These are phyloP conservation scores for Drosophila longiperda DNA, from an alignment of 2,888 invertebrate genomes.

Conservation along the genomic window DNA sequence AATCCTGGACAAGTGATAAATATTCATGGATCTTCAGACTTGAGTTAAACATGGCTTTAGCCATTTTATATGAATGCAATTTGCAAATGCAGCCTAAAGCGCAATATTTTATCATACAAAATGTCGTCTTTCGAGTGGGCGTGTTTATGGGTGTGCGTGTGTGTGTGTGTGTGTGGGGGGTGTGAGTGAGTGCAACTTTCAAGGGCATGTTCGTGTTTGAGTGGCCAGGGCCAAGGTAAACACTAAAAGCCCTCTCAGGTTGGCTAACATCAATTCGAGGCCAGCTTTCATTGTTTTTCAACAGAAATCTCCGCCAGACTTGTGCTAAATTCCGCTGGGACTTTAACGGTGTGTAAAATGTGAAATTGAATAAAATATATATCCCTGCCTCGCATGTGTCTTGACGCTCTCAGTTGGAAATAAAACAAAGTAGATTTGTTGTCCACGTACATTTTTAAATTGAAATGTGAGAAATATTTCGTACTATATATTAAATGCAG, in stretches of 20 bases:
- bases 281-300: slow-evolving; percentile 22
- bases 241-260: slow-evolving; percentile 25
- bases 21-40: slow-evolving; percentile 61
- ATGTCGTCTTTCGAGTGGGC: slow-evolving; percentile 52
- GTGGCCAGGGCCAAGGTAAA: slow-evolving; percentile 59
- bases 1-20: slow-evolving; percentile 73
- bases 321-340: slow-evolving; percentile 24
- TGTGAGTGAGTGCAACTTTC: slow-evolving; percentile 33
- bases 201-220: slow-evolving; percentile 72
- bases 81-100: slow-evolving; percentile 49
- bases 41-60: slow-evolving; percentile 11
- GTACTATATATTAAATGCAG: neutral
- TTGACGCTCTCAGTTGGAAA: neutral
- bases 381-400: neutral
- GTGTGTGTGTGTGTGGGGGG: neutral
- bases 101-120: slow-evolving; percentile 36
- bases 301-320: slow-evolving; percentile 45
- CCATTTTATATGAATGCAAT: slow-evolving; percentile 51
- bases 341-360: slow-evolving; percentile 20
- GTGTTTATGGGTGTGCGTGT: neutral
- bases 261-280: slow-evolving; percentile 17
- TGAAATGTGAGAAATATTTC: slow-evolving; percentile 26
- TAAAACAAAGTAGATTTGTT: slow-evolving; percentile 2
- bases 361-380: slow-evolving; percentile 7
- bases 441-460: slow-evolving; percentile 26